phyloP scores from a whole-genome alignment of 1,140 invertebrate genomes.

The Telenomus remus region DNA sequence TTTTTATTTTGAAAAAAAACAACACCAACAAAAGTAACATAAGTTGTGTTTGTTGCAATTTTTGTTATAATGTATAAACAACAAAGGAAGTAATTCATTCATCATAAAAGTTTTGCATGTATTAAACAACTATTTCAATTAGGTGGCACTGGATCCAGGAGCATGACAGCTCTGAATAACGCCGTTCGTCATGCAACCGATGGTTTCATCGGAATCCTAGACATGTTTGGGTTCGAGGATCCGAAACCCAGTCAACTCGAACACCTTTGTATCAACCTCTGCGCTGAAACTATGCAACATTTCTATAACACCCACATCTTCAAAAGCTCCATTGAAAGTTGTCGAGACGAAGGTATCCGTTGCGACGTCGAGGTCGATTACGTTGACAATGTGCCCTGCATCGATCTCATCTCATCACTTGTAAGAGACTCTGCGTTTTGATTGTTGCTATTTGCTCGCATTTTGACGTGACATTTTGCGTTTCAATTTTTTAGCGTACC shows the following conservation, averaged over 20 bases:
- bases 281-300: slow-evolving; percentile 97
- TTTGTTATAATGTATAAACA: too few species aligned
- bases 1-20: too few species aligned
- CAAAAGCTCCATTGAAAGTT: slow-evolving; percentile 94
- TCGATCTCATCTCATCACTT: slow-evolving; percentile 94
- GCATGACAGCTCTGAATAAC: slow-evolving; percentile 93
- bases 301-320: slow-evolving; percentile 98
- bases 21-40: too few species aligned
- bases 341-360: slow-evolving; percentile 93
- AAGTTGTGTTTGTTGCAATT: too few species aligned
- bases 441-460: too few species aligned
- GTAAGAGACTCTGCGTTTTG: too few species aligned
- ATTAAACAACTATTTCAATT: background rate
- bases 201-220: slow-evolving; percentile 94
- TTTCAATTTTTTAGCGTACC: slow-evolving; percentile 78
- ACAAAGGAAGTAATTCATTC: too few species aligned
- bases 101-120: too few species aligned
- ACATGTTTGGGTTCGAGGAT: slow-evolving; percentile 98
- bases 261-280: slow-evolving; percentile 95
- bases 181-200: slow-evolving; percentile 94
- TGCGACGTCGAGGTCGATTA: slow-evolving; percentile 94
- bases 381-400: slow-evolving; percentile 96
- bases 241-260: slow-evolving; percentile 92
- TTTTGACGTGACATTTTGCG: background rate
- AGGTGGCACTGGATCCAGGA: slow-evolving; percentile 86